Conservation (phyloP, 1,140 invertebrate species). For the Littorina saxatilis region DNA sequence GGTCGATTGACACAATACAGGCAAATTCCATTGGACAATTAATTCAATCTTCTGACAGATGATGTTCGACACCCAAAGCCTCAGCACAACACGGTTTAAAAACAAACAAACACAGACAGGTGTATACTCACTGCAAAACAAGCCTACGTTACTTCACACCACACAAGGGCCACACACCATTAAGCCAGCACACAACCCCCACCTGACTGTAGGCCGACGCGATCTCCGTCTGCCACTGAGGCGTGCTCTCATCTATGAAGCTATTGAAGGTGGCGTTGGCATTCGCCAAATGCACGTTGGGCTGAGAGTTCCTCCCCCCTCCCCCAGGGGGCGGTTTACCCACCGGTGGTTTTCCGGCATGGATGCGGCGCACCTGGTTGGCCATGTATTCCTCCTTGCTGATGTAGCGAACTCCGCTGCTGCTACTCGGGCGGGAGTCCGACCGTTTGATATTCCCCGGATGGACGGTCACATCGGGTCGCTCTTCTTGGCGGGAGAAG, state of each 20-base stretch:
- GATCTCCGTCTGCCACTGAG: slow-evolving; percentile 63
- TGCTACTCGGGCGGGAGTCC: slow-evolving; percentile 30
- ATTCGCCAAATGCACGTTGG: slow-evolving; percentile 60
- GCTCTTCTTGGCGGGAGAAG: neutral
- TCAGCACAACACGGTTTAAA: too few species aligned
- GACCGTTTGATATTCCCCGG: neutral
- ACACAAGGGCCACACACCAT: neutral
- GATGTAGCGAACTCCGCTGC: neutral
- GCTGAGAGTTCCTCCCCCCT: slow-evolving; percentile 37
- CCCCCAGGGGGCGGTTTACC: slow-evolving; percentile 45
- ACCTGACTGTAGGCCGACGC: slow-evolving; percentile 62
- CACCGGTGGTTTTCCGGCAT: neutral
- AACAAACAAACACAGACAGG: slow-evolving; percentile 3
- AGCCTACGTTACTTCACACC: neutral
- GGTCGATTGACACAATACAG: too few species aligned
- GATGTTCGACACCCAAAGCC: too few species aligned
- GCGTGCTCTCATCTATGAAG: slow-evolving; percentile 62
- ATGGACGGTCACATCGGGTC: neutral
- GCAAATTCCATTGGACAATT: too few species aligned
- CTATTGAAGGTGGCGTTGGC: slow-evolving; percentile 70
- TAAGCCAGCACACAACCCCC: neutral
- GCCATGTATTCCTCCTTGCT: slow-evolving; percentile 33
- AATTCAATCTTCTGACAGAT: too few species aligned
- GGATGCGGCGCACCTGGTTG: neutral
- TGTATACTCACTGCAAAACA: neutral